Evolutionary conservation across 2,797 vertebrate genomes (phyloP).

Genomic region (Diceros bicornis): DNA sequence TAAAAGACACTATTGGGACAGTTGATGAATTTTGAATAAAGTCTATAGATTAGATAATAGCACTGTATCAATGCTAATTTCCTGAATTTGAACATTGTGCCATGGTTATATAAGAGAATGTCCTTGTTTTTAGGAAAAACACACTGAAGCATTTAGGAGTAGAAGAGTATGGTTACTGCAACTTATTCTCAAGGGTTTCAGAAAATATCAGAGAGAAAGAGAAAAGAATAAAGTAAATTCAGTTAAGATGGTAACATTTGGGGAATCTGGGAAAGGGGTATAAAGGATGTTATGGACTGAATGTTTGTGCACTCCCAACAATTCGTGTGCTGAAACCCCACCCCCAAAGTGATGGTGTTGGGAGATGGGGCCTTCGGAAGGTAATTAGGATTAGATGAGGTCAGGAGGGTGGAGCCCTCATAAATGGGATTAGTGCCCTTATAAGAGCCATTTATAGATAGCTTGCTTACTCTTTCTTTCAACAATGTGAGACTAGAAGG

Average conservation of each 20-base stretch:
- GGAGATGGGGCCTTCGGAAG: neutral
- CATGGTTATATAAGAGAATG: slow-evolving; percentile 27
- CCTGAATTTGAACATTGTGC: neutral
- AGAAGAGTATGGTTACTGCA: neutral
- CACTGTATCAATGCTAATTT: neutral
- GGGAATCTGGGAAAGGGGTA: neutral
- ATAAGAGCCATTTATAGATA: neutral
- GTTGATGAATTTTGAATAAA: neutral
- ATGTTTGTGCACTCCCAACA: neutral
- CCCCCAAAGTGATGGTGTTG: neutral
- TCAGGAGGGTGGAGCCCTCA: neutral
- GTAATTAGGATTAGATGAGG: neutral
- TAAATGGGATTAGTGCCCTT: neutral
- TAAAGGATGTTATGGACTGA: neutral
- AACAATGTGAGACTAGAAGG: neutral
- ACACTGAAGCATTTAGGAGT: neutral
- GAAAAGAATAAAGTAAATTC: neutral
- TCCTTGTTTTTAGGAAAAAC: neutral
- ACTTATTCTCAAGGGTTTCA: neutral
- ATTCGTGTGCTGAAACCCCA: neutral
- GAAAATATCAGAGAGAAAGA: neutral
- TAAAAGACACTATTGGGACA: neutral
- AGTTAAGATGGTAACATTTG: neutral
- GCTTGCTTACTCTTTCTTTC: neutral
- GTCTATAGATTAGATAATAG: neutral